Evolutionary conservation across 2,888 invertebrate genomes (phyloP).

Genomic region (Nomada lathburiana): DNA sequence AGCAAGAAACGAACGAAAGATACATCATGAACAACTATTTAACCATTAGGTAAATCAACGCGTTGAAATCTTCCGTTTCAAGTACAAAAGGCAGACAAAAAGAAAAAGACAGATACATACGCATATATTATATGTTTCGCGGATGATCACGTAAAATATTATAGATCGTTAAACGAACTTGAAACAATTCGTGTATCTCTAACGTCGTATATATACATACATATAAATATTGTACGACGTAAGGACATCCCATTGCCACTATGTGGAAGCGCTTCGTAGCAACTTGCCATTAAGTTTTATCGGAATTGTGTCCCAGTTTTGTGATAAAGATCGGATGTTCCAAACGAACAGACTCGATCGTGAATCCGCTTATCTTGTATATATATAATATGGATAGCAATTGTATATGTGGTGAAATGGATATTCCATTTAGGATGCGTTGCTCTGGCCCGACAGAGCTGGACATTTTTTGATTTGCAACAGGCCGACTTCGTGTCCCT

Average conservation of each 20-base stretch:
- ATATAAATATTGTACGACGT: constrained; percentile 7
- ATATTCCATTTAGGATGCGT: constrained; percentile 28
- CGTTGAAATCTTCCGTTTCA: background rate
- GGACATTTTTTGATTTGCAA: background rate
- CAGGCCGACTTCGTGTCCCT: constrained; percentile 11
- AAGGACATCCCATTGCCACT: constrained; percentile 33
- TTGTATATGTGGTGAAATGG: constrained; percentile 26
- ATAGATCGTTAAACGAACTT: constrained; percentile 9
- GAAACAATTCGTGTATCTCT: background rate
- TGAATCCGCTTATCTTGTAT: constrained; percentile 33
- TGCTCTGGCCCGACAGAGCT: constrained; percentile 4
- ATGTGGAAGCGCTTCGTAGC: constrained; percentile 49
- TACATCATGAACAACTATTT: background rate
- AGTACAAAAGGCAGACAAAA: background rate
- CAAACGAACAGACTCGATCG: constrained; percentile 25
- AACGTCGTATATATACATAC: background rate
- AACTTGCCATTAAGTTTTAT: constrained; percentile 54
- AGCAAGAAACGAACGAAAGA: background rate
- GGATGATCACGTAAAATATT: background rate
- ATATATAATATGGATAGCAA: constrained; percentile 41
- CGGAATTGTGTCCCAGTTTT: constrained; percentile 54
- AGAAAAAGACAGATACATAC: background rate
- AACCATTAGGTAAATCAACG: background rate
- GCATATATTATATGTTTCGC: too few species aligned
- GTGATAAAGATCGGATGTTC: constrained; percentile 47